These are phyloP conservation scores for Rhinolophus ferrumequinum DNA, from an alignment of 2,113 vertebrate species.

Conservation along the genomic window DNA sequence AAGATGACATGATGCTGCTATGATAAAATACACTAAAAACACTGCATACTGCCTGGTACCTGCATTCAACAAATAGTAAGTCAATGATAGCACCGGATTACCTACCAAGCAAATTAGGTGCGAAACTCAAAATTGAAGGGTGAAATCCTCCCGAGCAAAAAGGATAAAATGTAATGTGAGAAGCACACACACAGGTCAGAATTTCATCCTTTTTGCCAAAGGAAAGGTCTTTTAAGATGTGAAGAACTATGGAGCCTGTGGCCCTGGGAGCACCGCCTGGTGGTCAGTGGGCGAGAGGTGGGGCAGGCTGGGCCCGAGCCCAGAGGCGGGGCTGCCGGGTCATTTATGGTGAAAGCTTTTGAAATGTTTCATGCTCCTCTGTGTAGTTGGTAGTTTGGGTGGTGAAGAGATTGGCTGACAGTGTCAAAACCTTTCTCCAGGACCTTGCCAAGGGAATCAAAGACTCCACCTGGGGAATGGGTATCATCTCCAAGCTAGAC, in stretches of 20 bases:
- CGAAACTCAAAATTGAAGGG: neutral
- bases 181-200: neutral
- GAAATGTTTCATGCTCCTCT: conserved; percentile 84
- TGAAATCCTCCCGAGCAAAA: neutral
- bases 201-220: conserved; percentile 31
- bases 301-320: too few species aligned
- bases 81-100: neutral
- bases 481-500: conserved; percentile 97
- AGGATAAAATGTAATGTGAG: neutral
- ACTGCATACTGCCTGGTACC: neutral
- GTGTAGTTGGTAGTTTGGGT: conserved; percentile 93
- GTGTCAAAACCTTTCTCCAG: conserved; percentile 95
- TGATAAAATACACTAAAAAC: neutral
- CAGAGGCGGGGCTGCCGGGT: neutral
- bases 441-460: conserved; percentile 97
- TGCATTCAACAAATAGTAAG: neutral
- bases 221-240: conserved; percentile 9
- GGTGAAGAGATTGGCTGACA: conserved; percentile 94
- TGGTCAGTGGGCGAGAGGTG: too few species aligned
- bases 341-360: conserved; percentile 90
- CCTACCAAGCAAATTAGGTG: neutral
- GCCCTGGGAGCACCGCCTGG: too few species aligned
- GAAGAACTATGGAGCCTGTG: neutral
- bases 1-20: neutral
- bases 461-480: conserved; percentile 98